phyloP scores from a whole-genome alignment of 2,888 invertebrate genomes.

The Schizaphis graminum region DNA sequence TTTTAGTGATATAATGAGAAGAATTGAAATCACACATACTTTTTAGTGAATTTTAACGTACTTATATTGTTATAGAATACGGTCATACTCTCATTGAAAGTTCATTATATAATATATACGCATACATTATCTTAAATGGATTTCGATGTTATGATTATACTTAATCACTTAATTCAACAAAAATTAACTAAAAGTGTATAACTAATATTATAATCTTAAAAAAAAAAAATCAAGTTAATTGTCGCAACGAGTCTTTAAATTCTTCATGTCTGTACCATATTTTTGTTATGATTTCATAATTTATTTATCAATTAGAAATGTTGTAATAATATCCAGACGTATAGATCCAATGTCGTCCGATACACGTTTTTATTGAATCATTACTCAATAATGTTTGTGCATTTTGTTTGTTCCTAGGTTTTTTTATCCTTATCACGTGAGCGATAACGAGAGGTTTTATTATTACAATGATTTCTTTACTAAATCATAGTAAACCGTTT shows the following conservation, averaged over 20 bases:
- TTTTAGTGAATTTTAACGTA: background rate
- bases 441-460: background rate
- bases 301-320: background rate
- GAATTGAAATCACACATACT: background rate
- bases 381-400: background rate
- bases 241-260: background rate
- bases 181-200: background rate
- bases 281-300: background rate
- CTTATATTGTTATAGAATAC: background rate
- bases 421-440: background rate
- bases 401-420: background rate
- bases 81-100: background rate
- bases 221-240: too few relatives aligned
- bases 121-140: background rate
- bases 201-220: too few relatives aligned
- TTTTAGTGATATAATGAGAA: background rate
- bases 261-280: background rate
- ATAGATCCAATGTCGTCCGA: background rate
- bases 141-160: background rate
- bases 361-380: constrained; percentile 13
- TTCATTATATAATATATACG: background rate
- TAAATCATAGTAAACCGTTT: background rate
- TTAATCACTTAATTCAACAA: background rate
- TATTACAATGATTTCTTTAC: background rate
- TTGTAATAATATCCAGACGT: background rate